Conservation (phyloP, 37 sponge, comb jelly and placozoan species). For the Crambe crambe region DNA sequence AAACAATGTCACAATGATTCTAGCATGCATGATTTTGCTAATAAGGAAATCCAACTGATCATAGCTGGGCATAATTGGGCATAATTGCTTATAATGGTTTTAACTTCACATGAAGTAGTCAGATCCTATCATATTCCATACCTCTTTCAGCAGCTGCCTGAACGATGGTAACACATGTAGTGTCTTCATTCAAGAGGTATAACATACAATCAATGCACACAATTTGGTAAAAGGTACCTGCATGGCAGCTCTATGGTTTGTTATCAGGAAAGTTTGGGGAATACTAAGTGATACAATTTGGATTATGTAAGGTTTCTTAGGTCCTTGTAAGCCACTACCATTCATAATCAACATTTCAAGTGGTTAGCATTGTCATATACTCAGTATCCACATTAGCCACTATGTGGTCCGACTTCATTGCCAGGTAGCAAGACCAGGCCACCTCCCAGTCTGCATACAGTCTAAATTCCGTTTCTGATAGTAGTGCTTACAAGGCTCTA, state of each 20-base stretch:
- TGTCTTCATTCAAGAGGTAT: constrained; percentile 57
- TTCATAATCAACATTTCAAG: constrained; percentile 85
- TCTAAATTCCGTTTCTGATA: constrained; percentile 27
- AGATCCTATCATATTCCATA: no score
- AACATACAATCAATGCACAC: constrained; percentile 1
- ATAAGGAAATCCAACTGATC: neutral
- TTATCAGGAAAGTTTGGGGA: no score
- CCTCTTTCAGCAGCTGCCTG: constrained; percentile 78
- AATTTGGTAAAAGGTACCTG: neutral
- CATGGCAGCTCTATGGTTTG: no score
- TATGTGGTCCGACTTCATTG: constrained; percentile 84
- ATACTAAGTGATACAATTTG: no score
- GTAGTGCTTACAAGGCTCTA: no score
- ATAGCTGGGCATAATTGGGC: neutral
- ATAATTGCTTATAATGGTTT: no score
- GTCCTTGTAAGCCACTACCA: constrained; percentile 87
- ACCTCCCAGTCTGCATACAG: constrained; percentile 56
- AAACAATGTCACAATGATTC: no score
- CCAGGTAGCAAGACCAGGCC: constrained; percentile 72
- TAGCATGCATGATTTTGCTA: no score
- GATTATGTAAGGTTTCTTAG: no score
- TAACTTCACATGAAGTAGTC: neutral
- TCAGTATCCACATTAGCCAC: constrained; percentile 84
- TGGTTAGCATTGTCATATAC: constrained; percentile 80
- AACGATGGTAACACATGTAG: constrained; percentile 57